These are phyloP conservation scores for Erpobdella octoculata DNA, from an alignment of 2,888 invertebrate species.

Conservation along the genomic window DNA sequence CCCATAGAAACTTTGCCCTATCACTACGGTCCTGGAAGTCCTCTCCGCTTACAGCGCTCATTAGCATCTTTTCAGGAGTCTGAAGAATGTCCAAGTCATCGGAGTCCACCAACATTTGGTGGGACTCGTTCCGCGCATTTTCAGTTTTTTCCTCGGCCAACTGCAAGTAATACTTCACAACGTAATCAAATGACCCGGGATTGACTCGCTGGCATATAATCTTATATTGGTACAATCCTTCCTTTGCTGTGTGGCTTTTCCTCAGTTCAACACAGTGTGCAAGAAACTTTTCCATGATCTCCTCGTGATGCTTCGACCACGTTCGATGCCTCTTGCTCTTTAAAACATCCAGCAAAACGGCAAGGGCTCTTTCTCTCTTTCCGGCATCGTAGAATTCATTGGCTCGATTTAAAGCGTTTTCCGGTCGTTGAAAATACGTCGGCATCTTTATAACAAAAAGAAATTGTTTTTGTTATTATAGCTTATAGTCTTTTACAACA, in stretches of 20 bases:
- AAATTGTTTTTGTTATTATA: too few relatives aligned
- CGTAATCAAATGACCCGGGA: constrained; percentile 92
- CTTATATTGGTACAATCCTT: constrained; percentile 95
- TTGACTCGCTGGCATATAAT: constrained; percentile 94
- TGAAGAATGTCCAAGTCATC: constrained; percentile 92
- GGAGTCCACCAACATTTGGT: constrained; percentile 81
- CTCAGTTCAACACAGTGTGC: constrained; percentile 94
- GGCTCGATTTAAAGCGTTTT: constrained; percentile 96
- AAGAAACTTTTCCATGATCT: constrained; percentile 99
- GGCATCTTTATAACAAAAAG: too few relatives aligned
- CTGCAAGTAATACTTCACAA: constrained; percentile 83
- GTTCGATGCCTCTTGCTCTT: constrained; percentile 85
- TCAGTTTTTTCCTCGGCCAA: constrained; percentile 95
- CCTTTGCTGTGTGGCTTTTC: constrained; percentile 96
- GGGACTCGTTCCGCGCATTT: constrained; percentile 81
- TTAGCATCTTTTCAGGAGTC: constrained; percentile 64
- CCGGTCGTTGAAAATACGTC: constrained; percentile 74
- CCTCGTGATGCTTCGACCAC: constrained; percentile 92
- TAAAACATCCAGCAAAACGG: constrained; percentile 95
- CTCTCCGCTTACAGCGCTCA: constrained; percentile 88
- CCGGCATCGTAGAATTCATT: constrained; percentile 98
- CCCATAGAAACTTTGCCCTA: constrained; percentile 97
- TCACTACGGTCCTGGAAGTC: constrained; percentile 91
- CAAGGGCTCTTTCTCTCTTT: constrained; percentile 88
- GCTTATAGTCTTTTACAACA: too few relatives aligned